Base-by-base conservation (phyloP, 2,888 invertebrate genomes). In the Thysanoteuthis rhombus region DNA sequence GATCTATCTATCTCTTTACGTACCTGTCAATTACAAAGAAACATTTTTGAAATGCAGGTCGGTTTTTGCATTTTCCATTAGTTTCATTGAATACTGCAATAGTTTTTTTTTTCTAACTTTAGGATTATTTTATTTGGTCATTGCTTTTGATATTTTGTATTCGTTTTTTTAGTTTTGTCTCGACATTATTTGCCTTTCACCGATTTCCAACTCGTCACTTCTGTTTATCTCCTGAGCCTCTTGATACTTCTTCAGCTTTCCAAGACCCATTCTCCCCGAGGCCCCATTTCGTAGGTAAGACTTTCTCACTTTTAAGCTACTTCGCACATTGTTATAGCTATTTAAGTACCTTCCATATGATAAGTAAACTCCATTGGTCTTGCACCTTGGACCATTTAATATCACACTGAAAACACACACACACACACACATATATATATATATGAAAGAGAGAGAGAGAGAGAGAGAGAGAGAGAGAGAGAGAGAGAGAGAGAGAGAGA, bases 31-130 rank as follows among this genome's bases (percentile, higher is more conserved):
- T 19, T 19, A 16, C 4, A 52, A 25, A 52, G 2, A 25, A 25
- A 25, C 22, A 22, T 52, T 52, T 52, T 22, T 25, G 25, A 28
- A 25, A 52, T 2, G 52, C 5, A 22, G 22, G 25, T 52, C 52
- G 4, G 52, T 52, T 75, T 75, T n/a, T 58, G 4, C 0, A 4
- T 36, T 75, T n/a, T 36, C 75, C n/a, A 75, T 75, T 36, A n/a
- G n/a, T 36, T 36, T n/a, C n/a, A 1, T 75, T 75, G n/a, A 3
- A 1, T 75, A 16, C 75, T 2, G n/a, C n/a, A 2, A n/a, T n/a
- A 10, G 10, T n/a, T n/a, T 19, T 1, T 75, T n/a, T 12, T n/a
- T n/a, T 16, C 4, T n/a, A 1, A 0, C 1, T 36, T 36, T 3
- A 10, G 0, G 5, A 16, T 75, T 1, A 12, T n/a, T 75, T 8